A percentile compares a stretch with the other conserved stretches of the same genome.
phyloP scores from a whole-genome alignment of 35 echinoderm and acorn worm genomes.

The Patiria miniata region DNA sequence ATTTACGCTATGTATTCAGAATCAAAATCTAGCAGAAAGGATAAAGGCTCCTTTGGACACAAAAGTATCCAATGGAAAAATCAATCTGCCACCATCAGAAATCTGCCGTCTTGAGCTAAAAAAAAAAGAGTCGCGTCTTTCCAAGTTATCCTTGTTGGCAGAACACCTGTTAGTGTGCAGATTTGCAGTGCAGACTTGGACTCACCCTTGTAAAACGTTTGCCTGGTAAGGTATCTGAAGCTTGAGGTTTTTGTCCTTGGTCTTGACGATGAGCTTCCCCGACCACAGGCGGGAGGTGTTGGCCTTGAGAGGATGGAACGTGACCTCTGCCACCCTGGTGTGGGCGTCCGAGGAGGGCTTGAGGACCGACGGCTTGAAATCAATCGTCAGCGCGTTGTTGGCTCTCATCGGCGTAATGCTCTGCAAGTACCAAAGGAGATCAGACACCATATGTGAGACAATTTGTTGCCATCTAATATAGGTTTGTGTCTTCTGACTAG shows the following conservation, averaged over 20 bases:
- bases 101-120: too few species aligned
- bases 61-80: too few species aligned
- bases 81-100: too few species aligned
- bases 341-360: constrained; percentile 76
- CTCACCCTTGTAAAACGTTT: constrained; percentile 97
- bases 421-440: constrained; percentile 48
- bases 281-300: constrained; percentile 85
- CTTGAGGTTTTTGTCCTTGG: constrained; percentile 90
- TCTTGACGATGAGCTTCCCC: constrained; percentile 96
- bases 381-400: constrained; percentile 88
- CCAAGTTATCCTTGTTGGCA: not conserved
- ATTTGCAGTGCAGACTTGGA: not conserved
- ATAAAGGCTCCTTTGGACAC: too few species aligned
- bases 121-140: too few species aligned
- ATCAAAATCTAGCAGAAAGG: too few species aligned
- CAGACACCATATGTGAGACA: too few species aligned
- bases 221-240: constrained; percentile 96
- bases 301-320: constrained; percentile 90
- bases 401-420: constrained; percentile 85
- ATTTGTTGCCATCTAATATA: too few species aligned
- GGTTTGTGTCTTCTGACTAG: too few species aligned
- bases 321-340: constrained; percentile 80
- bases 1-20: too few species aligned
- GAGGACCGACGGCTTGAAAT: constrained; percentile 81
- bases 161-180: too few species aligned